Base-by-base conservation (phyloP, 2,113 vertebrate species). In the Naja naja region DNA sequence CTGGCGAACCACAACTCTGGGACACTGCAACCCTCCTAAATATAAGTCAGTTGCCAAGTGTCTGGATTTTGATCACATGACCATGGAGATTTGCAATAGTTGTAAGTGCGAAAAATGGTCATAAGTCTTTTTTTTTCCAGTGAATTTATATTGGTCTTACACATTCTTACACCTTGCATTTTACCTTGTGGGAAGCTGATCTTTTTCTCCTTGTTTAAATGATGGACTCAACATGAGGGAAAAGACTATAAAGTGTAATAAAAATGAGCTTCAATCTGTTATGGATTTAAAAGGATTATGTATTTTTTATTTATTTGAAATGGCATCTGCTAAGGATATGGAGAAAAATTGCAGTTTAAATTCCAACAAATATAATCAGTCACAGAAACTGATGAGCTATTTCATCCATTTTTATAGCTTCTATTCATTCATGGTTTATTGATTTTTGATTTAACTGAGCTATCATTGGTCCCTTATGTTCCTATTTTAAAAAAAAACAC, bases 401-500 rank as follows among this genome's bases (percentile, higher is more conserved):
- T 74, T 10, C 47, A 88, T 23, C 34, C n/a, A n/a, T 69, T 53
- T 9, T 74, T 43, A 39, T 93, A 93, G 89, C 1, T 93, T 92
- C 30, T 14, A 43, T 5, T 89, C 27, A 14, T 64, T 95, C 25
- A 3, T 93, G 4, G 20, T 39, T 85, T 85, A 45, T 5, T 0
- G 0, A 92, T 5, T 56, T 93, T 81, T 16, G 47, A 39, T 90
- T 90, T 81, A 90, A 30, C 45, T 64, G 18, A 47, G 60, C 49
- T 34, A 23, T 90, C 16, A 53, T 90, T 54, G 30, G 43, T 34
- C 85, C 14, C 3, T 0, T 58, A 53, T 20, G 47, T 64, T 95
- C 43, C 91, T 60, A 22, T 89, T 52, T 93, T 53, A 93, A 23
- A 69, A 93, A 95, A 86, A 88, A 14, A 4, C 14, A 89, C 14